Base-by-base conservation (phyloP, 2,888 invertebrate species). In the Trachelus iudaicus region DNA sequence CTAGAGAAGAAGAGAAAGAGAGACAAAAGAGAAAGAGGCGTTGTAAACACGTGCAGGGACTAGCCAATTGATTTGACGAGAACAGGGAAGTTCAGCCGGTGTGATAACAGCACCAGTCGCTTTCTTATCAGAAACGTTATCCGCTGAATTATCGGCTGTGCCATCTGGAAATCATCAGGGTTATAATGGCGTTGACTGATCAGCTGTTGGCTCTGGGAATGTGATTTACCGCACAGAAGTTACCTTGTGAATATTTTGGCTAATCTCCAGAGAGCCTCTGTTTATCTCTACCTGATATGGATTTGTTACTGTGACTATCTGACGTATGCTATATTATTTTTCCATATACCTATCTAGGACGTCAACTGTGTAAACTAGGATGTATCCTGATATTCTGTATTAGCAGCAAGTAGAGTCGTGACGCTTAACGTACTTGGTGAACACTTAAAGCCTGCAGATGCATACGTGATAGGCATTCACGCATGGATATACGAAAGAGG, bases 11-110 rank as follows among this genome's bases (percentile, higher is more conserved):
- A 77, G 30, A 69, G 76, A 73, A 71, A 34, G 35, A 76, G 31
- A 73, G 73, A 69, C 34, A 68, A 31, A 76, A 76, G 76, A 82
- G 79, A 82, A 81, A 83, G 78, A 77, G 79, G 77, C 78, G 78
- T 75, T 77, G 79, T 76, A 75, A 73, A 69, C 78, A 78, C 73
- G 75, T 75, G 80, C 77, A 56, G 9, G 23, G 23, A 23, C 56
- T 56, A 56, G 23, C 9, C 56, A 23, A 56, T 56, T 56, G 56
- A 56, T 56, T 56, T 9, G 56, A 56, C 23, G 56, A 56, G 23
- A 40, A 56, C 56, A 56, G 56, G 9, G 23, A 23, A 56, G 56
- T 56, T 9, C 56, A 56, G 56, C 56, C 23, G 56, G 56, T 56
- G 56, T 15, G 23, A 56, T 56, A 56, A 56, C 56, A 56, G 9